Evolutionary conservation across 2,113 vertebrate species (phyloP).

Genomic region (Muntiacus reevesi): DNA sequence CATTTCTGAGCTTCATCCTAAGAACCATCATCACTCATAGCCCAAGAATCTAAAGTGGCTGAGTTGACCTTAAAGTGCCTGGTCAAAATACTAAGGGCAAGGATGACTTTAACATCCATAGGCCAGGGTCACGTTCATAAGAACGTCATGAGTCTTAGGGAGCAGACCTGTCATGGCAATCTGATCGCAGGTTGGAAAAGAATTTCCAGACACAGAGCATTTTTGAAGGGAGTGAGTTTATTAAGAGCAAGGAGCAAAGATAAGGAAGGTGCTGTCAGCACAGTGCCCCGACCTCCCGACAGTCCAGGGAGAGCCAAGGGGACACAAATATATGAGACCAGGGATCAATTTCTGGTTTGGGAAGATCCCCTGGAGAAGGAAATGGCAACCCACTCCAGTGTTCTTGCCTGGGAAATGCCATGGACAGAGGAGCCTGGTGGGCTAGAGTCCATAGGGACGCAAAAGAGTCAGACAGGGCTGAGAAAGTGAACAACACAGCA

Average conservation of each 20-base stretch:
- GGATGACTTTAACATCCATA: background rate
- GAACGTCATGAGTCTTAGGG: background rate
- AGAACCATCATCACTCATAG: background rate
- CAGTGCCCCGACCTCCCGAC: background rate
- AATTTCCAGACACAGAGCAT: background rate
- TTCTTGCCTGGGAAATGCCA: background rate
- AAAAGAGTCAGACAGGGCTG: background rate
- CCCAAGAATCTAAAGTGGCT: background rate
- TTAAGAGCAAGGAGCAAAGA: background rate
- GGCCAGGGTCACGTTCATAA: rapidly evolving
- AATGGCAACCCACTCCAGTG: background rate
- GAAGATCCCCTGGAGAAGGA: background rate
- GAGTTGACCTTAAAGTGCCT: background rate
- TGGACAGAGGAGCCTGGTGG: background rate
- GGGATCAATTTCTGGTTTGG: background rate
- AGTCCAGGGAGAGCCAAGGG: background rate
- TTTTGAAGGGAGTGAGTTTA: background rate
- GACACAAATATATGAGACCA: background rate
- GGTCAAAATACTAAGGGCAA: background rate
- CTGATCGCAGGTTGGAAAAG: background rate
- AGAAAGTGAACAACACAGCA: rapidly evolving
- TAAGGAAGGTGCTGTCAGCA: background rate
- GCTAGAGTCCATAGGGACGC: background rate
- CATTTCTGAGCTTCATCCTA: background rate
- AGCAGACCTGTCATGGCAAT: background rate